Evolutionary conservation across 2,113 vertebrate species (phyloP).

Genomic region (Xyrauchen texanus): DNA sequence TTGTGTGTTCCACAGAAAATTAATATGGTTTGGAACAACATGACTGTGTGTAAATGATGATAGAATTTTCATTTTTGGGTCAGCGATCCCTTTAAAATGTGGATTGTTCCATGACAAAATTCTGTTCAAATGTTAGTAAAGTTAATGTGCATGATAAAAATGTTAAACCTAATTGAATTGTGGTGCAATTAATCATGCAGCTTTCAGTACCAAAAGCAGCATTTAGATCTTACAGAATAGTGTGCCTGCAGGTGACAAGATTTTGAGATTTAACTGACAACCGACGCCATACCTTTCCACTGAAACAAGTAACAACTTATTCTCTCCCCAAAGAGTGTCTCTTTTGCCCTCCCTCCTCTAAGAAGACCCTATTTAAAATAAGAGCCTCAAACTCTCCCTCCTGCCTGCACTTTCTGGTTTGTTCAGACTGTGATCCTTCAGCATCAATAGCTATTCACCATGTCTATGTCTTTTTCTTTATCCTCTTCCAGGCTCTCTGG

Average conservation of each 20-base stretch:
- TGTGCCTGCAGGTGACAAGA: conserved; percentile 9
- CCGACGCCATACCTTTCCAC: conserved; percentile 10
- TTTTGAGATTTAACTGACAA: conserved; percentile 18
- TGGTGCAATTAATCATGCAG: not conserved
- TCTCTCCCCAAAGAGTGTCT: not conserved
- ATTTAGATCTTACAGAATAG: not conserved
- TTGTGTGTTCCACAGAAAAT: no score
- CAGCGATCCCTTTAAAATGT: no score
- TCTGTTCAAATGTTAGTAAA: not conserved
- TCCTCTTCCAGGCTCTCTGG: conserved; percentile 53
- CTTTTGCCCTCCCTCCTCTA: conserved; percentile 4
- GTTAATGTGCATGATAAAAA: not conserved
- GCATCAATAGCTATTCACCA: conserved; percentile 34
- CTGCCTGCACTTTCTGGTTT: conserved; percentile 14
- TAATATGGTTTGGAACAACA: no score
- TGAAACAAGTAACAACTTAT: conserved; percentile 37
- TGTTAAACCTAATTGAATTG: no score
- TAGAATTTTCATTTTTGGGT: no score
- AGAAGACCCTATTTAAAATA: conserved; percentile 40
- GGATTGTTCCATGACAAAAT: no score
- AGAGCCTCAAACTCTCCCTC: not conserved
- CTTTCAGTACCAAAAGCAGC: not conserved
- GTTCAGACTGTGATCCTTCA: conserved; percentile 7
- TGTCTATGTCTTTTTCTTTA: conserved; percentile 45
- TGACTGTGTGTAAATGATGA: no score